phyloP scores from a whole-genome alignment of 2,888 invertebrate species.

The Nymphalis polychloros region DNA sequence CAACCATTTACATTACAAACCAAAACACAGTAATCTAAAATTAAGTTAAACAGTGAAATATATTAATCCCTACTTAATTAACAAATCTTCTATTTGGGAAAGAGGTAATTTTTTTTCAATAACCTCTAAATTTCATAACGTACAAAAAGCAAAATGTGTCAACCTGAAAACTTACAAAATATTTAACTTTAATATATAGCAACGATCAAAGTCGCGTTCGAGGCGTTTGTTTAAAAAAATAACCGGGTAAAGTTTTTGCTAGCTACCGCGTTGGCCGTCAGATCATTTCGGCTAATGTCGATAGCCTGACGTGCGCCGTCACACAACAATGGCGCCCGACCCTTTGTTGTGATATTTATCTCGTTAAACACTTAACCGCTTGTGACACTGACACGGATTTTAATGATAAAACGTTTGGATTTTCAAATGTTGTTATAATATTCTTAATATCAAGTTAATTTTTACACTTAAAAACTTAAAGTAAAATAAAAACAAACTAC shows the following conservation, averaged over 20 bases:
- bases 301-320: conserved; percentile 8
- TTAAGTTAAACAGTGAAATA: no score
- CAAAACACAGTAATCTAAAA: no score
- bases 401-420: conserved; percentile 12
- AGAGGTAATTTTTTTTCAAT: no score
- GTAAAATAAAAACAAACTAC: no score
- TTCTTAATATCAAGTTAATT: conserved; percentile 1
- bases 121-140: no score
- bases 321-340: conserved; percentile 24
- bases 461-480: background rate
- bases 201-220: background rate
- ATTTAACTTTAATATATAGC: no score
- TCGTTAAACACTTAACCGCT: conserved; percentile 23
- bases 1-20: no score
- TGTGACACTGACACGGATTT: conserved; percentile 26
- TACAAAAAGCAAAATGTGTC: no score
- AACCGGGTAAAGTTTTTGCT: conserved; percentile 5
- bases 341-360: conserved; percentile 29
- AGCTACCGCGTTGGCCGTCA: conserved; percentile 6
- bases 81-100: no score
- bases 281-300: conserved; percentile 7
- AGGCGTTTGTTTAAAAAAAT: background rate
- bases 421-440: background rate
- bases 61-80: no score
- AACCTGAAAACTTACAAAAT: no score